Base-by-base conservation (phyloP, 2,888 invertebrate genomes). In the Allolobophora icterica region DNA sequence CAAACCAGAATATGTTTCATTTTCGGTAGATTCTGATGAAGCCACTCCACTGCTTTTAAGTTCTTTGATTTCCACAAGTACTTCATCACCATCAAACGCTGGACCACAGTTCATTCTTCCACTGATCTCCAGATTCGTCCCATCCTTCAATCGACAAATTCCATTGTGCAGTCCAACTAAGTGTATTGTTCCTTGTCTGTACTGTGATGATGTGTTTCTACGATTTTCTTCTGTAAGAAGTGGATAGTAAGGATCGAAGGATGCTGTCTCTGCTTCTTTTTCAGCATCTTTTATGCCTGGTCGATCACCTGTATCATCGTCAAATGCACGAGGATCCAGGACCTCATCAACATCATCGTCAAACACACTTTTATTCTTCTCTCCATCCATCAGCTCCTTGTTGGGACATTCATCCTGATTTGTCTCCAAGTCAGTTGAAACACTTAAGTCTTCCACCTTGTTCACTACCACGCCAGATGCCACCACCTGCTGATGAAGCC, bases 101-200 rank as follows among this genome's bases (percentile, higher is more conserved):
- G 91, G 91, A n/a, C 92, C 92, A 89, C 92, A 92, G 45, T 92
- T 92, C 84, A n/a, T 90, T 35, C 92, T 40, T 19, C 92, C 91
- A 24, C 87, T 89, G 40, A 92, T 84, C 40, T 92, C 89, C n/a
- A 92, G 90, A 38, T 83, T 58, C 33, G 38, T 71, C 8, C 52
- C 42, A 45, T 45, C 89, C 34, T n/a, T 42, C 33, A 89, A 8
- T 33, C 38, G 33, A 34, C 34, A 34, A 6, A 45, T 33, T 30
- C 45, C 89, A 45, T 89, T 45, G 45, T 42, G 35, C n/a, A 45
- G 30, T 30, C 89, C 89, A 40, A 21, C 4, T 17, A 89, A 45
- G 24, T 45, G 40, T 42, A 89, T 89, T 8, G 35, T 24, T 24
- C 40, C 89, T 17, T 71, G 71, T n/a, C 17, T n/a, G 71, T 71